Percentiles rank a stretch among this genome's conserved stretches.
Evolutionary conservation across 2,888 invertebrate species (phyloP).

Genomic region (Cynaeus angustus): DNA sequence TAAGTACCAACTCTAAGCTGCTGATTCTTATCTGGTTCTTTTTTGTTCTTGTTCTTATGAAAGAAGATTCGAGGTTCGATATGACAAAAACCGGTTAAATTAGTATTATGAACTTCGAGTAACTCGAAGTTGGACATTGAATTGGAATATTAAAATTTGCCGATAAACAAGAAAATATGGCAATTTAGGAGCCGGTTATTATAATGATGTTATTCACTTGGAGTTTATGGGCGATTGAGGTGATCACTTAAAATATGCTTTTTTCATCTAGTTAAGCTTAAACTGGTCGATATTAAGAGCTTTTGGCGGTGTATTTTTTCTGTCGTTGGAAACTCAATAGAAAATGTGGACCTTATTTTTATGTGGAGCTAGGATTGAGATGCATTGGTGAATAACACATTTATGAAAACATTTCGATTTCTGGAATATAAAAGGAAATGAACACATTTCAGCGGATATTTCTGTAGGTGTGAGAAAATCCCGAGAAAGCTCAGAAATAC

Average conservation of each 20-base stretch:
- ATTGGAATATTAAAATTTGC: conserved; percentile 17
- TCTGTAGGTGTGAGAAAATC: conserved; percentile 59
- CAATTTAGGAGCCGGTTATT: conserved; percentile 28
- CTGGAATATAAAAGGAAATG: conserved; percentile 60
- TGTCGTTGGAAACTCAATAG: conserved; percentile 37
- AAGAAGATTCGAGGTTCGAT: conserved; percentile 11
- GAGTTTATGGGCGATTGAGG: conserved; percentile 4
- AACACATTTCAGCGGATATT: conserved; percentile 61
- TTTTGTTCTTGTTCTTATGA: conserved; percentile 7
- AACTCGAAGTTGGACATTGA: conserved; percentile 8
- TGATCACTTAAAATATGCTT: neutral
- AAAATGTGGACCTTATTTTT: conserved; percentile 48
- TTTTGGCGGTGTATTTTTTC: neutral
- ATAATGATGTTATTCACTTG: conserved; percentile 33
- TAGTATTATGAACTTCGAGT: conserved; percentile 9
- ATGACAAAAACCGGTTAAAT: conserved; percentile 29
- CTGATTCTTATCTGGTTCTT: neutral
- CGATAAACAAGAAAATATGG: conserved; percentile 26
- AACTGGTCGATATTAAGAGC: neutral
- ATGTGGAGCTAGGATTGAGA: conserved; percentile 46
- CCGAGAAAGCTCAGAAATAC: conserved; percentile 60
- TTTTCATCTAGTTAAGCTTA: conserved; percentile 7
- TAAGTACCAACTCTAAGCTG: conserved; percentile 13
- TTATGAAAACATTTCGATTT: conserved; percentile 59
- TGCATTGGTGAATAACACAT: conserved; percentile 54